A percentile compares a stretch with the other conserved stretches of the same genome.
Evolutionary conservation across 2,113 vertebrate species (phyloP).

Genomic region (Trogon melanurus): DNA sequence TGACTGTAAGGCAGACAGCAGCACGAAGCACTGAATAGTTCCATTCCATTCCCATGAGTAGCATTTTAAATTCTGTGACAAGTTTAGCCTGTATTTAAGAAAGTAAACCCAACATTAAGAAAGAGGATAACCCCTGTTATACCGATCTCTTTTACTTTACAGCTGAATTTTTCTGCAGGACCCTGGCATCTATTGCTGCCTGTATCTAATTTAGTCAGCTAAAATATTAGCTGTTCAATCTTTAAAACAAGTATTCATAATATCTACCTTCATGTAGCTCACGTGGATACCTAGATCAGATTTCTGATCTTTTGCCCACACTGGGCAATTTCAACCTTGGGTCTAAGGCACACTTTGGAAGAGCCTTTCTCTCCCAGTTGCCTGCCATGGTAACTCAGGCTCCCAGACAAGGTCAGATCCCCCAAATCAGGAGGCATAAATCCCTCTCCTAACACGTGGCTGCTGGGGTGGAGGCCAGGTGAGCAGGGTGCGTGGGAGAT

Average conservation of each 20-base stretch:
- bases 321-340: neutral
- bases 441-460: fast-evolving
- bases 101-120: neutral
- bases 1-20: neutral
- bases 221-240: neutral
- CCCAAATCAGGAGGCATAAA: fast-evolving
- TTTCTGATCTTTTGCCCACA: neutral
- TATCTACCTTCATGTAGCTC: neutral
- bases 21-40: neutral
- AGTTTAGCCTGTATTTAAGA: neutral
- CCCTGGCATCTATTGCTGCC: neutral
- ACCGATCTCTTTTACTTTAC: neutral
- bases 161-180: neutral
- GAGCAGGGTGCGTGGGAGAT: fast-evolving
- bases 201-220: neutral
- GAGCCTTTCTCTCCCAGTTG: neutral
- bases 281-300: neutral
- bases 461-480: neutral
- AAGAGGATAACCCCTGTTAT: neutral
- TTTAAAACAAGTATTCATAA: neutral
- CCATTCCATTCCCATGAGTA: neutral
- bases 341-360: neutral
- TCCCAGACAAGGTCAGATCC: neutral
- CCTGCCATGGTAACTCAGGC: neutral
- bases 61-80: neutral